Evolutionary conservation across 2,113 vertebrate genomes (phyloP), one percentile per base, ranked within the genome.

Genomic region (Clarias batrachus): DNA sequence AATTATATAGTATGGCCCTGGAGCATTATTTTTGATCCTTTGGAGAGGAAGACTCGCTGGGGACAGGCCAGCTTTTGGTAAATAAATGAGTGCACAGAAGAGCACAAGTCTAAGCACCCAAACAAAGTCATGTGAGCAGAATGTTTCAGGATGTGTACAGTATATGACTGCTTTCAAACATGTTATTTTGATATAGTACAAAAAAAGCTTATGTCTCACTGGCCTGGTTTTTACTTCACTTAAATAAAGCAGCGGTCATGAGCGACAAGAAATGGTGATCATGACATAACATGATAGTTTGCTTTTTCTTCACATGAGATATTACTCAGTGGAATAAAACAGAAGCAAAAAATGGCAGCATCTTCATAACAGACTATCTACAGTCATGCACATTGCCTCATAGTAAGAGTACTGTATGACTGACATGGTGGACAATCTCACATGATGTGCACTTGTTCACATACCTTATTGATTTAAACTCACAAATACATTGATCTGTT

Each of bases 261-360:
- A 37, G 16, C 37, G n/a, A 68, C 33, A 73, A 30, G 16, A 81
- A 60, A 81, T 57, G 27, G 8, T 19, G 57, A 62, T 23, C 27
- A 33, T 81, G 8, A 27, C 1, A 19, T 48, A 23, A 25, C 23
- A 16, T 0, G 48, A 54, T 37, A 1, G 25, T 66, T 62, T 23
- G 7, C 60, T 65, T 70, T 48, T 9, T 48, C 48, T 73, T 73
- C 71, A 25, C 23, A 1, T 14, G 10, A 25, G 71, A 21, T 52
- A 25, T 52, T 52, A 74, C 11, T 13, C 21, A 74, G 25, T 52
- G 21, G 96, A 85, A 93, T 95, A 73, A 73, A 98, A 98, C 93
- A 94, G 96, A 90, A 97, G 97, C 94, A 96, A 94, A 94, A 97
- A 97, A 95, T 89, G 97, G 97, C 90, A 96, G 96, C 90, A 95